Base-by-base conservation (phyloP, 2,888 invertebrate species). In the Chaetogeoica ovagalla region DNA sequence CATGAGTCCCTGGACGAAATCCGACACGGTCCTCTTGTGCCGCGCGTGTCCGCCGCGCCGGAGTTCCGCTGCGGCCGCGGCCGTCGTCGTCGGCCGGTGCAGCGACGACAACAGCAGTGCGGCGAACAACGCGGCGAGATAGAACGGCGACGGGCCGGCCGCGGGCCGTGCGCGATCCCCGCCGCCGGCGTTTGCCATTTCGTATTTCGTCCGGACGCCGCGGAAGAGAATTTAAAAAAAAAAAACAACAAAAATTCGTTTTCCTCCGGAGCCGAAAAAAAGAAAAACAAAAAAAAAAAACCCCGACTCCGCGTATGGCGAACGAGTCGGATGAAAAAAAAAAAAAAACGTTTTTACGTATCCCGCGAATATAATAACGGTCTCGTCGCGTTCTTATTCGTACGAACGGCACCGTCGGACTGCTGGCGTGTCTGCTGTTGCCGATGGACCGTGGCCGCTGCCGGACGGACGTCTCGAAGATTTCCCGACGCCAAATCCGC, bases 21-120 rank as follows among this genome's bases (percentile, higher is more conserved):
- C 71, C 8, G 79, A 72, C 23, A 79, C 66, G 37, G 76, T 79
- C 43, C 73, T 79, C 69, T 79, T 82, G 66, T 65, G 72, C 8
- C 74, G 69, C 39, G n/a, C 81, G 37, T 73, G 81, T n/a, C 39
- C 48, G 37, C 19, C 48, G 48, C 48, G 48, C 1, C 13, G 11
- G 48, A 0, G 13, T 11, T 13, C 48, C 13, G 48, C 13, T 1
- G 48, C 48, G 19, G 55, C 52, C 52, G 59, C 75, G 37, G 74
- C 15, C n/a, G 13, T 4, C 19, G 39, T 5, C 3, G 15, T 5
- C 3, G 15, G 68, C 17, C 68, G 17, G 15, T 9, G n/a, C n/a
- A 19, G 2, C 55, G 30, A 3, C 37, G 13, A 9, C 23, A 48
- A 13, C 30, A 52, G 11, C 69, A 60, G 15, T 23, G 19, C 21